Evolutionary conservation across 1,140 invertebrate genomes (phyloP).

Genomic region (Tetramorium simillimum): DNA sequence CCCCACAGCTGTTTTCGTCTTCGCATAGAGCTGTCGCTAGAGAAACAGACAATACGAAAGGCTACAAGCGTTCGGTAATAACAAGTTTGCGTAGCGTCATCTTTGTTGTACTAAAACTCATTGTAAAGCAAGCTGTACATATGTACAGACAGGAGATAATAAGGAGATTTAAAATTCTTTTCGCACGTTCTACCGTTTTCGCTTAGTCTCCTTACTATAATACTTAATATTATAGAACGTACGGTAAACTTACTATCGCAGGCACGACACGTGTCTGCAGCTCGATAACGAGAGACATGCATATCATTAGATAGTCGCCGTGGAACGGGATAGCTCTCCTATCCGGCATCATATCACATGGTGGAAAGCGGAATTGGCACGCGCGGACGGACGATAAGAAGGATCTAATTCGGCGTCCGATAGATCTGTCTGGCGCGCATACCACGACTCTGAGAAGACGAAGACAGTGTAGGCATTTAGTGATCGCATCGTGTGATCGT

Average conservation of each 20-base stretch:
- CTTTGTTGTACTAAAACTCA: background rate
- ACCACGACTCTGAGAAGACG: conserved; percentile 39
- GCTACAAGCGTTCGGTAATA: background rate
- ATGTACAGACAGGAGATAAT: background rate
- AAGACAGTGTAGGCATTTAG: conserved; percentile 47
- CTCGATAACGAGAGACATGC: background rate
- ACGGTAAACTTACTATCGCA: background rate
- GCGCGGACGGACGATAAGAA: background rate
- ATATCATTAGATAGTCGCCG: conserved; percentile 34
- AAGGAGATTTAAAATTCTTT: background rate
- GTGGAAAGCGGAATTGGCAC: background rate
- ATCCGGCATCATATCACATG: conserved; percentile 8
- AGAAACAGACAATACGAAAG: background rate
- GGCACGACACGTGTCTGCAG: background rate
- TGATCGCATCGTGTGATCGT: conserved; percentile 63
- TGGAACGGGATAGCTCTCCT: background rate
- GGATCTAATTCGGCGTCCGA: background rate
- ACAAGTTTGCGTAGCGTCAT: background rate
- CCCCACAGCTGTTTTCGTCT: conserved; percentile 39
- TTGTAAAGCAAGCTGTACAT: background rate
- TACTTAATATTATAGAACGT: background rate
- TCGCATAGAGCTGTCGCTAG: background rate
- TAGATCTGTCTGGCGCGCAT: background rate
- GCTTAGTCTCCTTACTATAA: background rate
- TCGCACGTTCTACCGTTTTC: background rate